Conservation (phyloP, 2,113 vertebrate species). For the Brachyistius frenatus region DNA sequence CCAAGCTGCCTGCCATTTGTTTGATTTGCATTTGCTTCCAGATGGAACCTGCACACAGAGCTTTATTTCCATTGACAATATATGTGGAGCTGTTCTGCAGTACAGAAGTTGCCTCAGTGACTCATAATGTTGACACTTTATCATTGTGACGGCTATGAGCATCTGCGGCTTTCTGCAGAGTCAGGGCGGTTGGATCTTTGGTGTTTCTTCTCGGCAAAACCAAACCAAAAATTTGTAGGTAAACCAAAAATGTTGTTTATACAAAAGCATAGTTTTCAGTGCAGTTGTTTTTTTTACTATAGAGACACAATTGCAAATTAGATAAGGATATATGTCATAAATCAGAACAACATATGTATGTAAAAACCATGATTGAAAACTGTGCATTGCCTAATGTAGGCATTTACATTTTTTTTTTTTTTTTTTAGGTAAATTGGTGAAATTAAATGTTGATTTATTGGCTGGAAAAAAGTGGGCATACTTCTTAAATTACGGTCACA, state of each 20-base stretch:
- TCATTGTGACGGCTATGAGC: neutral
- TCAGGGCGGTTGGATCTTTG: neutral
- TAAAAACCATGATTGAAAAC: too few species aligned
- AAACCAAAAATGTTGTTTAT: too few species aligned
- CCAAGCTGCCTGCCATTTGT: constrained; percentile 31
- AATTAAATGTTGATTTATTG: neutral
- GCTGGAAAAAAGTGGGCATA: too few species aligned
- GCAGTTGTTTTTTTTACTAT: neutral
- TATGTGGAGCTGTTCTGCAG: neutral
- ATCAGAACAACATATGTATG: too few species aligned
- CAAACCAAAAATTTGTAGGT: too few species aligned
- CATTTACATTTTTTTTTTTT: neutral
- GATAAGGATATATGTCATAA: too few species aligned
- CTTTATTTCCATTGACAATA: constrained; percentile 6
- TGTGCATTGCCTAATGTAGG: neutral
- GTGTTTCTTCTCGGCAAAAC: neutral
- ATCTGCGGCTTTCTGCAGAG: neutral
- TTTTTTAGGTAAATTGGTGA: neutral
- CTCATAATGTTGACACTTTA: neutral
- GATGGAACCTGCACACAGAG: constrained; percentile 31
- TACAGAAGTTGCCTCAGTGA: neutral
- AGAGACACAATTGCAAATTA: neutral
- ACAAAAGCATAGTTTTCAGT: too few species aligned
- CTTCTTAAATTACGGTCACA: neutral
- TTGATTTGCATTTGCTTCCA: constrained; percentile 46